Evolutionary conservation across 2,113 vertebrate genomes (phyloP), one percentile per base, ranked within the genome.

Genomic region (Ceyx margarethae): DNA sequence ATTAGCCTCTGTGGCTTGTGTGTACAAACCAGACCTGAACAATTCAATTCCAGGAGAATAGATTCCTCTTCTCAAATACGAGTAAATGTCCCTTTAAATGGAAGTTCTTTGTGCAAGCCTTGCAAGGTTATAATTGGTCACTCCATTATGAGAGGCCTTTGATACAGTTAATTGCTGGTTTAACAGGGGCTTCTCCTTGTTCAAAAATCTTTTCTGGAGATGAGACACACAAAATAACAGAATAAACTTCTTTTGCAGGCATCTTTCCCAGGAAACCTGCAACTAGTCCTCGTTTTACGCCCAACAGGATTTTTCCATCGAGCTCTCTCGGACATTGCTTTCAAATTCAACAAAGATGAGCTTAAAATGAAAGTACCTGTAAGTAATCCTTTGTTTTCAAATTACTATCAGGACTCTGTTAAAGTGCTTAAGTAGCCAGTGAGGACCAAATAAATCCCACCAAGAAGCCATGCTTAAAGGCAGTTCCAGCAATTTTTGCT

Each of bases 341-440:
- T 99, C 97, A 99, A 97, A 94, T 98, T 99, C 95, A 98, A 98
- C 97, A 98, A 98, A 96, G 99, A 99, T 99, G 99, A 99, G 87
- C 98, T 99, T 98, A 99, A 99, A 98, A 99, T 99, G 98, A 99
- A 99, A 97, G 99, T 99, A 91, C 99, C 99, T 97, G 99, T 99
- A 96, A 91, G 99, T 98, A 81, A 57, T 46, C 35, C 10, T 69
- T 45, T 82, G 17, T 33, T 91, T 95, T 80, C 61, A 28, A n/a
- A 87, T 67, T 64, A 25, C 43, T 85, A 4, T 45, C 31, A 29
- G 31, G 19, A 43, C 43, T 84, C 40, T 71, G 5, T 66, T 7
- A 5, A 58, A 74, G 31, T 91, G 37, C 12, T 85, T 72, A 56
- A 66, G 29, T 50, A 65, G 12, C 42, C 33, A 64, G 9, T 5